phyloP scores from a whole-genome alignment of 1,140 invertebrate genomes.

The Drosophila yakuba region DNA sequence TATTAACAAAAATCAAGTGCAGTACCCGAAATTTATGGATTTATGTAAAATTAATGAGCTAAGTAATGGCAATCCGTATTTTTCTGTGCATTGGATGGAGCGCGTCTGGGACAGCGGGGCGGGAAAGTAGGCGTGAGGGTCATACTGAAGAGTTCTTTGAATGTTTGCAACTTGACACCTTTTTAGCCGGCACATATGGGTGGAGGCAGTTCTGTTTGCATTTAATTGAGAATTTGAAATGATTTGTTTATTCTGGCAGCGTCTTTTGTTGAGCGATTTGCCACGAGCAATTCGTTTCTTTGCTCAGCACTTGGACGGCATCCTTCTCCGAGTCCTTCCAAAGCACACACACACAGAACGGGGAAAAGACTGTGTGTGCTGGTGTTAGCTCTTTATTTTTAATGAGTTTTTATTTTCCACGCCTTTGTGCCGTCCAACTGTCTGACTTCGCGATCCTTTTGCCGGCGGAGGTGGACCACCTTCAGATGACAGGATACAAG shows the following conservation, averaged over 20 bases:
- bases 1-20: too few relatives aligned
- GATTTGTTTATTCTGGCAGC: slow-evolving; percentile 74
- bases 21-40: too few relatives aligned
- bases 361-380: slow-evolving; percentile 13
- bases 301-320: slow-evolving; percentile 65
- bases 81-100: slow-evolving; percentile 1
- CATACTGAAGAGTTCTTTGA: slow-evolving; percentile 58
- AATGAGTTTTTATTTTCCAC: slow-evolving; percentile 80
- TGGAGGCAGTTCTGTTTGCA: slow-evolving; percentile 49
- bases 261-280: slow-evolving; percentile 73
- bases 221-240: slow-evolving; percentile 83
- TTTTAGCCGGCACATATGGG: slow-evolving; percentile 40
- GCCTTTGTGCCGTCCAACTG: slow-evolving; percentile 65
- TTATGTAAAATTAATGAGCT: too few relatives aligned
- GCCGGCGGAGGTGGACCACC: slow-evolving; percentile 22
- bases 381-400: slow-evolving; percentile 73
- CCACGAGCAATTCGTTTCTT: slow-evolving; percentile 68
- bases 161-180: slow-evolving; percentile 77
- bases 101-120: slow-evolving; percentile 1
- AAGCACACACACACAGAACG: neutral
- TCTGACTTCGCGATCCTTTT: slow-evolving; percentile 36
- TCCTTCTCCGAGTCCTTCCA: slow-evolving; percentile 21
- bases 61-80: too few relatives aligned
- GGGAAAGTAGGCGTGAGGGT: slow-evolving; percentile 44
- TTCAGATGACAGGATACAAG: slow-evolving; percentile 44